phyloP scores from a whole-genome alignment of 1,140 invertebrate species.

The Druon quercuslanigerum region DNA sequence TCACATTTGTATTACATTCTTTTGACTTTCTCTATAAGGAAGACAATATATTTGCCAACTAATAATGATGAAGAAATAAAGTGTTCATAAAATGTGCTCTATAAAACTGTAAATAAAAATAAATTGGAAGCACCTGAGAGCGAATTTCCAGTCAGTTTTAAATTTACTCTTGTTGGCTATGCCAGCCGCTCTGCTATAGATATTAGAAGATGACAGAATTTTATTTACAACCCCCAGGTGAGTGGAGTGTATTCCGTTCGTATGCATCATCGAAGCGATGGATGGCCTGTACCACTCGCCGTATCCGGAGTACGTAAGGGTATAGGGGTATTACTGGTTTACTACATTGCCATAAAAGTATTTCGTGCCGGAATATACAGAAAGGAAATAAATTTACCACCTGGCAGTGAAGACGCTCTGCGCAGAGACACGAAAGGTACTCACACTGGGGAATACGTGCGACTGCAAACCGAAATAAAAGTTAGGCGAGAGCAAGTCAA shows the following conservation, averaged over 20 bases:
- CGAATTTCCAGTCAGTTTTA: not conserved
- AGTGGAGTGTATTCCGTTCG: conserved; percentile 16
- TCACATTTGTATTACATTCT: too few species aligned
- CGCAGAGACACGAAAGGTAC: conserved; percentile 46
- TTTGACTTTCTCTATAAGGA: too few species aligned
- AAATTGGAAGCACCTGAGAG: too few species aligned
- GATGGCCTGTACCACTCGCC: not conserved
- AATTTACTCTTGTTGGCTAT: not conserved
- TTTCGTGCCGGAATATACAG: conserved; percentile 48
- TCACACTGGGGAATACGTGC: conserved; percentile 47
- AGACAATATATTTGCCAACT: too few species aligned
- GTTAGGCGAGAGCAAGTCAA: conserved; percentile 56
- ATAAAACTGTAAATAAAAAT: too few species aligned
- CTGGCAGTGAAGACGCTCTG: conserved; percentile 48
- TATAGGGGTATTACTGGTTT: conserved; percentile 20
- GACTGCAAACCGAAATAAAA: conserved; percentile 53
- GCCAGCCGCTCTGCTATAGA: not conserved
- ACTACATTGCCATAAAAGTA: conserved; percentile 45
- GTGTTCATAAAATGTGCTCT: too few species aligned
- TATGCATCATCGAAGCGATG: conserved; percentile 25
- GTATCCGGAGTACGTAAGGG: not conserved
- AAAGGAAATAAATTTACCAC: conserved; percentile 51
- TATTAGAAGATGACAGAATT: conserved; percentile 12
- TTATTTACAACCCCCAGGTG: conserved; percentile 9
- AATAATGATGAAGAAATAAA: too few species aligned